Evolutionary conservation across 2,113 vertebrate genomes (phyloP), one percentile per base, ranked within the genome.

Genomic region (Scomber colias): DNA sequence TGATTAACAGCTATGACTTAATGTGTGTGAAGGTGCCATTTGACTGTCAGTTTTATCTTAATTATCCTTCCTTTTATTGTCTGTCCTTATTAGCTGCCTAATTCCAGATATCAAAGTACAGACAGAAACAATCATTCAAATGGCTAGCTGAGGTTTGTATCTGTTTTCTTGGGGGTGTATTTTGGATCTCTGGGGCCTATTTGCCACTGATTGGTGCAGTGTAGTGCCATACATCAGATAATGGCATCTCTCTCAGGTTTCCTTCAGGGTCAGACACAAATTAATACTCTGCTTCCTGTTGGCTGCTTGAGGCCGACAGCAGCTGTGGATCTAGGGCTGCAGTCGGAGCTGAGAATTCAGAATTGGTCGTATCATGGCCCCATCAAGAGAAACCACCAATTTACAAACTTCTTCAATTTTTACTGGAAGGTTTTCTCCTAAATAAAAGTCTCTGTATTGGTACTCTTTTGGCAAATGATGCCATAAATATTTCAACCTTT

Each of bases 241-340:
- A 94, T 93, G 81, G 83, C 87, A 79, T 93, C 89, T 88, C 85
- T 89, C 92, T 94, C 90, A 80, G 86, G 91, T 93, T 94, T 91
- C 93, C 84, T 90, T 92, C 87, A 89, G 89, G 93, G 90, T 93
- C 90, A 92, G 93, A 91, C 92, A 50, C 67, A 92, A 93, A 94
- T 94, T 82, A 94, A 89, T 90, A 85, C 83, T 84, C 60, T 3
- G 78, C 82, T 93, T 94, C 90, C 92, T 90, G 91, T 89, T 83
- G 88, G 91, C 89, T 84, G 87, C 84, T 83, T 15, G 62, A 76
- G 83, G 85, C 86, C 59, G 59, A 79, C 85, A 55, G 85, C 92
- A 87, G 86, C 80, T 91, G 90, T 82, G 80, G 75, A 77, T 87
- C 57, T 59, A 56, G 74, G 79, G 71, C 72, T 50, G 57, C 55